Evolutionary conservation across 2,113 vertebrate genomes (phyloP).

Genomic region (Rhea pennata): DNA sequence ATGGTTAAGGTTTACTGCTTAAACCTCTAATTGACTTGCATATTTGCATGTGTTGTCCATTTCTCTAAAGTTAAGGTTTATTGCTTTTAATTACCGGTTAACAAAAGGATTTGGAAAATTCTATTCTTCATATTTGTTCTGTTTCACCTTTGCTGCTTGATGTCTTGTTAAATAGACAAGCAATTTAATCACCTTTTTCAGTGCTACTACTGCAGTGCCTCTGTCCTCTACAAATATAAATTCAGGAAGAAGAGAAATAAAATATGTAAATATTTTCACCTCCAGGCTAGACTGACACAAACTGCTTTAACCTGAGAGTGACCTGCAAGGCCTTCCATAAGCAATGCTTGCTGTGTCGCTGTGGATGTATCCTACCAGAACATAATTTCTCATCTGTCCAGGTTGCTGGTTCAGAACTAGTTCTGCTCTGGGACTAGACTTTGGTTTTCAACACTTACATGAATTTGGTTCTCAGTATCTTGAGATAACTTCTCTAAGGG

Average conservation of each 20-base stretch:
- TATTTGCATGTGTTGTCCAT: not conserved
- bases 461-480: not conserved
- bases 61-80: not conserved
- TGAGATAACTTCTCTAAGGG: not conserved
- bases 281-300: not conserved
- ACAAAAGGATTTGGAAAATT: not conserved
- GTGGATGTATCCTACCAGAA: not conserved
- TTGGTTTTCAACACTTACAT: not conserved
- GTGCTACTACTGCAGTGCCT: not conserved
- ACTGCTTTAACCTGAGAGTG: not conserved
- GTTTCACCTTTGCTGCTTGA: not conserved
- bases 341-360: not conserved
- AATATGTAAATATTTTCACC: not conserved
- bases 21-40: not conserved
- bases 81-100: not conserved
- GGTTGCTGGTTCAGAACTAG: not conserved
- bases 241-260: not conserved
- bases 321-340: not conserved
- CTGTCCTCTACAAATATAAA: not conserved
- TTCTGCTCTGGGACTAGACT: not conserved
- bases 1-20: not conserved
- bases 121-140: not conserved
- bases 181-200: not conserved
- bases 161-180: not conserved
- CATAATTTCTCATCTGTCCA: not conserved